These are phyloP conservation scores for Naja naja DNA, from an alignment of 2,113 vertebrate species.

Conservation along the genomic window DNA sequence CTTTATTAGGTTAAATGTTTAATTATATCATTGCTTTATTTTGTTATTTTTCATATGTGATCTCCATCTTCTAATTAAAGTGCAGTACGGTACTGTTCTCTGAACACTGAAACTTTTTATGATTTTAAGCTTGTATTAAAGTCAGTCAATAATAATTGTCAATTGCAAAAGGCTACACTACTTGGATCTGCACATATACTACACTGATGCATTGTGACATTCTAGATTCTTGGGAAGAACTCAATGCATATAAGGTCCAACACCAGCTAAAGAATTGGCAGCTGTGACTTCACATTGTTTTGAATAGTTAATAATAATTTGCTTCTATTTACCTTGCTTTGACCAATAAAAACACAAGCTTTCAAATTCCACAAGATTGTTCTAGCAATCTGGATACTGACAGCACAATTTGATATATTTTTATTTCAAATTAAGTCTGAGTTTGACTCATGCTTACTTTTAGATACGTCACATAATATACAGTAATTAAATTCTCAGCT, in stretches of 20 bases:
- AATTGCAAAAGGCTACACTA: not conserved
- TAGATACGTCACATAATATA: not conserved
- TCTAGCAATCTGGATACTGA: not conserved
- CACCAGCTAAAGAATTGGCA: not conserved
- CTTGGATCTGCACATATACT: not conserved
- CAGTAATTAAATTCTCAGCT: not conserved
- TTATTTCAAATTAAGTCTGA: not conserved
- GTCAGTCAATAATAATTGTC: not conserved
- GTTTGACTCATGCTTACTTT: not conserved
- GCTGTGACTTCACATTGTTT: not conserved
- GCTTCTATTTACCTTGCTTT: not conserved
- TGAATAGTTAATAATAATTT: not conserved
- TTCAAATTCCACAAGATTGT: not conserved
- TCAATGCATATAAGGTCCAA: not conserved
- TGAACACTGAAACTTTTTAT: not conserved
- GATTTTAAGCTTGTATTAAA: not conserved
- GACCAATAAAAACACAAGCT: not conserved
- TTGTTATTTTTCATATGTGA: not conserved
- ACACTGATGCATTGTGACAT: not conserved
- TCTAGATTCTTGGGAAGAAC: not conserved
- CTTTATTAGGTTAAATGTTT: not conserved
- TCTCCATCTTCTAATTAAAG: not conserved
- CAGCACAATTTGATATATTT: not conserved
- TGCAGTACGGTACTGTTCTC: not conserved
- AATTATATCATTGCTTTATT: not conserved